phyloP scores from a whole-genome alignment of 2,113 vertebrate genomes.

The Aleadryas rufinucha region DNA sequence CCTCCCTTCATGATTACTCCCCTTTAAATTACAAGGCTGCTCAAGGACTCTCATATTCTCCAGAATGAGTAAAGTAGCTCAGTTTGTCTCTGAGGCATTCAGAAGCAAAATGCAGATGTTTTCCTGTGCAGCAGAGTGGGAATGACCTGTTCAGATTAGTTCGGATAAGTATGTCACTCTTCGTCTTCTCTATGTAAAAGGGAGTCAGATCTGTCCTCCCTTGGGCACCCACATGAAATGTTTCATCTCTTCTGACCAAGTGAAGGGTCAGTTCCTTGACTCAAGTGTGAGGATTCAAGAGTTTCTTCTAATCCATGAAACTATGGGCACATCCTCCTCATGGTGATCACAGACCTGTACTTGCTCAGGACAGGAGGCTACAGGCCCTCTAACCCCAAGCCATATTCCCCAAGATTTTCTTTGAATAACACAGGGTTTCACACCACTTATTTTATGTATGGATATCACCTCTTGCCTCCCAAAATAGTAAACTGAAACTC shows the following conservation, averaged over 20 bases:
- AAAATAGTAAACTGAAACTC: background rate
- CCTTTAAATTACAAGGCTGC: background rate
- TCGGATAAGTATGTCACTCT: background rate
- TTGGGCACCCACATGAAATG: background rate
- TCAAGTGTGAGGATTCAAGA: background rate
- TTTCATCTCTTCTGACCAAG: background rate
- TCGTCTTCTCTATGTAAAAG: background rate
- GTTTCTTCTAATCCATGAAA: background rate
- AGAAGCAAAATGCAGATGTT: background rate
- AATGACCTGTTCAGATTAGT: background rate
- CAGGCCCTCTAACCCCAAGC: background rate
- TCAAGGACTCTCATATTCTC: background rate
- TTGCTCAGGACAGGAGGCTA: background rate
- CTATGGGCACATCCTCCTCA: rapidly evolving
- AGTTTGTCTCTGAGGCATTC: background rate
- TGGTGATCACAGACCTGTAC: background rate
- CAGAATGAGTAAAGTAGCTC: background rate
- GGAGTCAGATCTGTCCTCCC: background rate
- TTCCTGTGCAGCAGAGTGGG: background rate
- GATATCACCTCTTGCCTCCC: background rate
- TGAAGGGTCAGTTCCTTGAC: background rate
- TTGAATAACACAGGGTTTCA: background rate
- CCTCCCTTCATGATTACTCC: background rate
- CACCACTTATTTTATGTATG: background rate
- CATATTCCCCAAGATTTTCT: background rate